These are phyloP conservation scores for Cygnus buccinator DNA, from an alignment of 2,113 vertebrate species.

Conservation along the genomic window DNA sequence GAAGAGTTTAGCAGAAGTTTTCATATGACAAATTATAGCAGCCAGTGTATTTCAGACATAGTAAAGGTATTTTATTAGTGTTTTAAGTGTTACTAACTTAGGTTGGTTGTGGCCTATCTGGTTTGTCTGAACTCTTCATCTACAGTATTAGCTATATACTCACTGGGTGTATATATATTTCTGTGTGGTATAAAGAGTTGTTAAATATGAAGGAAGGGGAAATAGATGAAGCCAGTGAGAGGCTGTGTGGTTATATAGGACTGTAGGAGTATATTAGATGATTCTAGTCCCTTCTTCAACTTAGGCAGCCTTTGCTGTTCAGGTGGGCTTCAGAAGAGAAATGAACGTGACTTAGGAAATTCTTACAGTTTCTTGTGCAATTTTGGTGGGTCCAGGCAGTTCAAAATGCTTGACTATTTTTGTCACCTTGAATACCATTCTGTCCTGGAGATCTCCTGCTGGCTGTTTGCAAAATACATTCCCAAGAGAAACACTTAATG, in stretches of 20 bases:
- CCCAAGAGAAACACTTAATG: neutral
- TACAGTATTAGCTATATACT: neutral
- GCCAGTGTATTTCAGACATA: neutral
- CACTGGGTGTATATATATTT: neutral
- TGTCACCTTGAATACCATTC: neutral
- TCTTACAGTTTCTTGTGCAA: neutral
- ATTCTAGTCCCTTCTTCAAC: neutral
- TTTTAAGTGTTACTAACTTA: neutral
- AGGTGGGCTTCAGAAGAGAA: neutral
- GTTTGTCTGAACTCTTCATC: neutral
- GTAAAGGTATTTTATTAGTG: neutral
- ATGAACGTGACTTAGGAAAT: neutral
- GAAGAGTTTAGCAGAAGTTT: neutral
- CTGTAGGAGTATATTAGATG: neutral
- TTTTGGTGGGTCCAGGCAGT: neutral
- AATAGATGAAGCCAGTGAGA: neutral
- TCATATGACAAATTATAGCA: neutral
- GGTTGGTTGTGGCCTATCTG: neutral
- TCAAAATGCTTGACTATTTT: neutral
- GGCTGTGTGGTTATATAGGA: neutral
- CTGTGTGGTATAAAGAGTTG: neutral
- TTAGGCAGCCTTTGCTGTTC: neutral
- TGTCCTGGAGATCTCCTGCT: neutral
- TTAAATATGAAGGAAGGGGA: neutral
- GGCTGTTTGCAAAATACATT: neutral